A percentile compares a stretch with the other conserved stretches of the same genome.
Evolutionary conservation across 2,797 vertebrate genomes (phyloP).

Genomic region (Sebastes elongatus): DNA sequence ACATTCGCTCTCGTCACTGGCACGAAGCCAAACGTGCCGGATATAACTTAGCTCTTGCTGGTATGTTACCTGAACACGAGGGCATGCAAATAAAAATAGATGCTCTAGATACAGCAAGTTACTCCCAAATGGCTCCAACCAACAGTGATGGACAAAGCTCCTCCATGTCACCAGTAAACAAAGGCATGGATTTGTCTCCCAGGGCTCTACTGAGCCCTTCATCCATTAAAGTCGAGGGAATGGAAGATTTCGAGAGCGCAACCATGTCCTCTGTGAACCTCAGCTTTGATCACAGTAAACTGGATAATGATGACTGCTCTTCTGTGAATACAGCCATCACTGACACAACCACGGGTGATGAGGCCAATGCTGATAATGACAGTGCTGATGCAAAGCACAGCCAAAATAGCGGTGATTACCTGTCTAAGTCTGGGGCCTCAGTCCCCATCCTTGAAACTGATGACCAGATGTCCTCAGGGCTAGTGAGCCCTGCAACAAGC

Average conservation of each 20-base stretch:
- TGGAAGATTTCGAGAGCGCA: conserved; percentile 96
- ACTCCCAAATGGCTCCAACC: conserved; percentile 87
- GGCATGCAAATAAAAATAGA: conserved; percentile 94
- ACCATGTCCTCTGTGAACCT: conserved; percentile 96
- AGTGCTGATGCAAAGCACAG: conserved; percentile 91
- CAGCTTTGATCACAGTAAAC: conserved; percentile 94
- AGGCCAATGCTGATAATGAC: conserved; percentile 96
- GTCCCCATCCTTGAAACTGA: conserved; percentile 91
- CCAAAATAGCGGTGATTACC: conserved; percentile 88
- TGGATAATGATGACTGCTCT: conserved; percentile 99
- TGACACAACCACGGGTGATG: conserved; percentile 97
- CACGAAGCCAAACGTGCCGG: conserved; percentile 98
- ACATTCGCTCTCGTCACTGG: conserved; percentile 99
- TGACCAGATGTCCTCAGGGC: conserved; percentile 96
- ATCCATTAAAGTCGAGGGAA: conserved; percentile 97
- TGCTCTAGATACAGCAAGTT: conserved; percentile 88
- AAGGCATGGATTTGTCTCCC: conserved; percentile 94
- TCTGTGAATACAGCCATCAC: conserved; percentile 99
- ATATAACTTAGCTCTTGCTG: conserved; percentile 92
- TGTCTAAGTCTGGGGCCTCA: conserved; percentile 92
- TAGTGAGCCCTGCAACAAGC: conserved; percentile 98
- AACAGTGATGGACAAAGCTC: conserved; percentile 92
- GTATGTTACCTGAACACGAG: conserved; percentile 93
- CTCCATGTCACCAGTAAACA: conserved; percentile 95
- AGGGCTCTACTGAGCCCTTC: conserved; percentile 94